Base-by-base conservation (phyloP, 2,888 invertebrate genomes). In the Idaea dimidiata region DNA sequence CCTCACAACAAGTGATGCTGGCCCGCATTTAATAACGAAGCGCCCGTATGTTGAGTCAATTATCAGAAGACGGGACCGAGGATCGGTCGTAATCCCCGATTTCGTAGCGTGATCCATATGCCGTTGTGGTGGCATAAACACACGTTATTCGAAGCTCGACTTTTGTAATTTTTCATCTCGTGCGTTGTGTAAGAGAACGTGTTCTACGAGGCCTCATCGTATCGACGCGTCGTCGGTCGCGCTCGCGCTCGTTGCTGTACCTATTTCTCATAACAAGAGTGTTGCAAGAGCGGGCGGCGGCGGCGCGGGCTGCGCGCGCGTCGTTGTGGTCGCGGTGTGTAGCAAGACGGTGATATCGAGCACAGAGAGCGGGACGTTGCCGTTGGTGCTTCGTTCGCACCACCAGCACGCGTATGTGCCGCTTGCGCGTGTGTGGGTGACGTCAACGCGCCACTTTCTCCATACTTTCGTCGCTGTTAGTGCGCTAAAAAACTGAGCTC, bases 361-460 rank as follows among this genome's bases (percentile, higher is more conserved):
- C 79, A 81, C 84, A 82, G 86, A 83, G 87, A 87, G 81, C 80
- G 85, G 84, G 78, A 76, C 63, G 43, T 43, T 43, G 57, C 64
- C 69, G 66, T 65, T 61, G 65, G 58, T 58, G 62, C 59, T 43
- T 60, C 66, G 69, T 63, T 61, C 68, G 72, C 68, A 71, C 74
- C 79, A 75, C 73, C 67, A 71, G 80, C 81, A 82, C 84, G 86
- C 87, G 83, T 18, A 56, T 82, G 79, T 74, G 77, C 67, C 82
- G 82, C 75, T 68, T 83, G 84, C 84, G 88, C 84, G 88, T 87
- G 91, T 89, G 89, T 89, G 91, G 65, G 89, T 91, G 89, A 91
- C 91, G 91, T 91, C 87, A 88, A 88, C 87, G 83, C 79, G 89
- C 87, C 91, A 92, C 92, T 92, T 92, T 92, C 92, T 89, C 92